Evolutionary conservation across 2,113 vertebrate genomes (phyloP).

Genomic region (Neotoma lepida): DNA sequence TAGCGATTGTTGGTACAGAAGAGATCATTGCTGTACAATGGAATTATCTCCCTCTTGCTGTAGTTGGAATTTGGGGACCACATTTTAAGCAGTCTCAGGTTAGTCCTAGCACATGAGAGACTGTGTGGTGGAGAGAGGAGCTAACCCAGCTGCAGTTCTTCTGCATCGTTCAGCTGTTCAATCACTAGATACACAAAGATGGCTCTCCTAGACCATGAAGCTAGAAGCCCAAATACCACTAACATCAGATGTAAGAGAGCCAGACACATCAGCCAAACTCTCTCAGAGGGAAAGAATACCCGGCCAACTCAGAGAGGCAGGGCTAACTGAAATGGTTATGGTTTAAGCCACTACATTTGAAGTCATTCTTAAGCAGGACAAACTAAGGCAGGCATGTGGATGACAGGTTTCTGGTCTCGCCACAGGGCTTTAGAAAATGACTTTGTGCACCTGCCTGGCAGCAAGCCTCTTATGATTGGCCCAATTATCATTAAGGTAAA

Average conservation of each 20-base stretch:
- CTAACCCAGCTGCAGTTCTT: not conserved
- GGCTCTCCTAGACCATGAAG: not conserved
- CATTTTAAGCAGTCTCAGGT: not conserved
- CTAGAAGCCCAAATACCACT: not conserved
- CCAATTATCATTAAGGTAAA: not conserved
- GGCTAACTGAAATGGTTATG: not conserved
- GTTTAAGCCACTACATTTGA: not conserved
- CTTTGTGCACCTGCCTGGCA: not conserved
- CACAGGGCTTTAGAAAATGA: not conserved
- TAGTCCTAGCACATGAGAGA: not conserved
- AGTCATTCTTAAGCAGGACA: not conserved
- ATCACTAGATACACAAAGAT: not conserved
- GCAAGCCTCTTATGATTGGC: not conserved
- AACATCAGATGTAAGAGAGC: not conserved
- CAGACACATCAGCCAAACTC: not conserved
- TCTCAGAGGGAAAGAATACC: not conserved
- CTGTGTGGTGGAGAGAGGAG: not conserved
- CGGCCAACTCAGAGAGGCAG: not conserved
- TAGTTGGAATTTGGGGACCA: not conserved
- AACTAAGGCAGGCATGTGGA: not conserved
- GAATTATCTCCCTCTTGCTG: not conserved
- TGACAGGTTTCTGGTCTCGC: not conserved
- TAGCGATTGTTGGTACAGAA: not conserved
- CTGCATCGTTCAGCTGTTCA: not conserved
- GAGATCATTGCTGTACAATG: accelerated